These are phyloP conservation scores for Onthophagus taurus DNA, from an alignment of 1,140 invertebrate genomes.

Conservation along the genomic window DNA sequence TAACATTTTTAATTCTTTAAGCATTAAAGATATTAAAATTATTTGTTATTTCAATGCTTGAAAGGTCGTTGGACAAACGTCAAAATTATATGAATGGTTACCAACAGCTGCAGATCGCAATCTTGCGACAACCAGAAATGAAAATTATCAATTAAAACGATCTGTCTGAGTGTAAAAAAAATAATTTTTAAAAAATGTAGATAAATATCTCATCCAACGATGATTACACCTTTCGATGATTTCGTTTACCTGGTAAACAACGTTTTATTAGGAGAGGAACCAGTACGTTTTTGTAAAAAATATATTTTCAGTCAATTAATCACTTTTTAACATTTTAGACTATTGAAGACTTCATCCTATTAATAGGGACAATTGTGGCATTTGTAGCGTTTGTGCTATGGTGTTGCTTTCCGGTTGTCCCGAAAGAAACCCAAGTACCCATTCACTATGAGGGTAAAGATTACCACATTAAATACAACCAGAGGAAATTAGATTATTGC, in stretches of 20 bases:
- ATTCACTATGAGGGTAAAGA: conserved; percentile 23
- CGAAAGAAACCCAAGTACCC: conserved; percentile 39
- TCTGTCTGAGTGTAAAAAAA: no score
- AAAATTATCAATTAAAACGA: no score
- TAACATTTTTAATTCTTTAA: no score
- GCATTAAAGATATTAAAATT: no score
- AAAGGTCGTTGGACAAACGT: no score
- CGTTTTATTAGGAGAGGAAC: conserved; percentile 49
- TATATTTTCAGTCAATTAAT: conserved; percentile 9
- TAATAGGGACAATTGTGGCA: conserved; percentile 51
- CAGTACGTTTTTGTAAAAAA: conserved; percentile 35
- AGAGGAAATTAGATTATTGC: conserved; percentile 21
- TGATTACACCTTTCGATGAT: conserved; percentile 51
- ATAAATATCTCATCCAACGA: conserved; percentile 15
- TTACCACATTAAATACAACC: conserved; percentile 24
- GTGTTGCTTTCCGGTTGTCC: conserved; percentile 53
- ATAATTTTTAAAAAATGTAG: no score
- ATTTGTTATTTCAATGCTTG: no score
- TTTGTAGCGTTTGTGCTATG: conserved; percentile 53
- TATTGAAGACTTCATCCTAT: conserved; percentile 51
- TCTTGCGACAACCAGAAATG: no score
- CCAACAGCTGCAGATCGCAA: no score
- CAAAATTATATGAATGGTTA: no score
- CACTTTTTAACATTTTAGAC: conserved; percentile 38
- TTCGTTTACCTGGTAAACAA: conserved; percentile 50